phyloP scores from a whole-genome alignment of 2,113 vertebrate genomes.

The Rousettus leschenaultii region DNA sequence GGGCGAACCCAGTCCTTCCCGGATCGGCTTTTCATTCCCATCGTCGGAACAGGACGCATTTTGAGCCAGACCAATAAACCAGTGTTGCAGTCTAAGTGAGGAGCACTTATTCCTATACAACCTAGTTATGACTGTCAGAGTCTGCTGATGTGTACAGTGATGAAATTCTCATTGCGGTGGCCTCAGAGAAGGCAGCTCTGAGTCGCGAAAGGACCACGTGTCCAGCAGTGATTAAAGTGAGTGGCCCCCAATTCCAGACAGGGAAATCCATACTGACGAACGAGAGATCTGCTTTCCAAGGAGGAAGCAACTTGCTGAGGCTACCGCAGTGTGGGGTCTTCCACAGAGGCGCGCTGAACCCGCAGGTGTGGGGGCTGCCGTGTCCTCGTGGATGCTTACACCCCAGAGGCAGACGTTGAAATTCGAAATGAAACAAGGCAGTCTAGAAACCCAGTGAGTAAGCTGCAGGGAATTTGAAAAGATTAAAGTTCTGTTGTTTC shows the following conservation, averaged over 20 bases:
- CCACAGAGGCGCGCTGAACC: rapidly evolving
- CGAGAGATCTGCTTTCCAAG: not conserved
- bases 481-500: not conserved
- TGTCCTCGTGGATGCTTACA: no score
- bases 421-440: not conserved
- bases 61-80: not conserved
- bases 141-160: not conserved
- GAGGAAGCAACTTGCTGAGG: not conserved
- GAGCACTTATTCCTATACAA: not conserved
- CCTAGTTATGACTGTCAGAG: not conserved
- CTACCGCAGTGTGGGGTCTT: rapidly evolving
- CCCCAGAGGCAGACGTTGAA: not conserved
- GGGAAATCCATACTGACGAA: not conserved
- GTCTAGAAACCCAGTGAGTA: not conserved
- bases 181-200: not conserved
- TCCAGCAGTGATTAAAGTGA: conserved; percentile 17
- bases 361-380: not conserved
- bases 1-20: not conserved
- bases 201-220: not conserved
- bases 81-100: not conserved
- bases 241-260: not conserved
- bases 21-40: not conserved
- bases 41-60: not conserved
- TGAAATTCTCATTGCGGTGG: not conserved
- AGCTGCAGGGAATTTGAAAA: not conserved